Conservation (phyloP, 2,888 invertebrate species). For the Odontothrips loti region DNA sequence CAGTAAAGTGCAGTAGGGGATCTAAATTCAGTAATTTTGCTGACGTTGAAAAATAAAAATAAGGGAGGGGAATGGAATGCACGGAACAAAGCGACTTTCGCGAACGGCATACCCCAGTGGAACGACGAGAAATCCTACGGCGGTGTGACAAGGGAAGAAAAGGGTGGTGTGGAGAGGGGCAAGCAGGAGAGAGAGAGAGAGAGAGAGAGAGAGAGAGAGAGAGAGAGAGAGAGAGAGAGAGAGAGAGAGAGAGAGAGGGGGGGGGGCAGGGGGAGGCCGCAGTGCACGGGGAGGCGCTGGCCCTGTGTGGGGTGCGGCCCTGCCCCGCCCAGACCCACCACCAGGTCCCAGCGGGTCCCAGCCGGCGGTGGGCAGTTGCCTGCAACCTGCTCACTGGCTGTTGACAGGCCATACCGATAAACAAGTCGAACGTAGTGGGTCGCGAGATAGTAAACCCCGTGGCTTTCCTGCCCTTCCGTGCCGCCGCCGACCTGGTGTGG, state of each 20-base stretch:
- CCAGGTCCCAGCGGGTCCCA: background rate
- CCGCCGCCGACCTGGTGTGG: background rate
- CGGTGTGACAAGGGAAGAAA: background rate
- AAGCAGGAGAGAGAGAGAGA: background rate
- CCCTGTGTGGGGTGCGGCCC: background rate
- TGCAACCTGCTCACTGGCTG: constrained; percentile 2
- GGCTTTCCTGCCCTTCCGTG: background rate
- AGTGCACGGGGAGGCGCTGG: background rate
- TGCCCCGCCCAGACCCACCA: background rate
- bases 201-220: background rate
- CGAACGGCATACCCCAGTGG: no score
- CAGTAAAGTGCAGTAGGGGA: no score
- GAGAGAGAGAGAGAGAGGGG: background rate
- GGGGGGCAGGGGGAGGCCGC: background rate
- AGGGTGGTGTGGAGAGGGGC: background rate
- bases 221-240: no score
- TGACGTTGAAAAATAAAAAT: no score
- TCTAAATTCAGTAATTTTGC: no score
- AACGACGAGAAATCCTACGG: no score
- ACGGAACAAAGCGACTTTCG: no score
- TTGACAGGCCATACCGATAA: constrained; percentile 20
- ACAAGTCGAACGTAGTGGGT: constrained; percentile 3
- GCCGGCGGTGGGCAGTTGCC: background rate
- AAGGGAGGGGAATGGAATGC: no score
- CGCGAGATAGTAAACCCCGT: background rate